Percentiles rank a stretch among this genome's conserved stretches.
These are phyloP conservation scores for Pogoniulus pusillus DNA, from an alignment of 2,797 vertebrate species.

Conservation along the genomic window DNA sequence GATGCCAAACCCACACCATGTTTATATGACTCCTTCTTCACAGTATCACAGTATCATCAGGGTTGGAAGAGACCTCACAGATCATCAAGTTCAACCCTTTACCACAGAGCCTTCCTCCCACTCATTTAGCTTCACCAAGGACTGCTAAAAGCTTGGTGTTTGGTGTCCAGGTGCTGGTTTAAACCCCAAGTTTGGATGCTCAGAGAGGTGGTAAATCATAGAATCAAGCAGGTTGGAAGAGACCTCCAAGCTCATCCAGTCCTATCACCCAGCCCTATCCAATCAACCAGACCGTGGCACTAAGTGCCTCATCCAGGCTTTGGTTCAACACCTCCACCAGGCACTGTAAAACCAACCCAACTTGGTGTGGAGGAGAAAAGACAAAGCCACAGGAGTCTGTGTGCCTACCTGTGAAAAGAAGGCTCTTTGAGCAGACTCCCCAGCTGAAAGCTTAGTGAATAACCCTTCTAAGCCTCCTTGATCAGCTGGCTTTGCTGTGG, in stretches of 20 bases:
- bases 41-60: no score
- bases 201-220: not conserved
- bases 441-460: not conserved
- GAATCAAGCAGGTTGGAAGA: no score
- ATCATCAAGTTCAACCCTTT: no score
- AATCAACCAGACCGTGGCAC: no score
- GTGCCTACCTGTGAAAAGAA: not conserved
- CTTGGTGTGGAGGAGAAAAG: not conserved
- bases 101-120: no score
- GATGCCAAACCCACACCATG: not conserved
- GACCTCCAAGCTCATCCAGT: no score
- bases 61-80: no score
- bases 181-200: not conserved
- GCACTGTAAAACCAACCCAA: not conserved
- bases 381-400: not conserved
- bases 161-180: not conserved
- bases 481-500: constrained; percentile 13
- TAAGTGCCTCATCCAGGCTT: no score
- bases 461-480: constrained; percentile 19
- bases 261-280: no score
- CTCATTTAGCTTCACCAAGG: not conserved
- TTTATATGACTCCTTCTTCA: rapidly evolving
- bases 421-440: not conserved
- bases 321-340: no score
- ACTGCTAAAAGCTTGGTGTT: not conserved